phyloP scores from a whole-genome alignment of 2,888 invertebrate species.

The Ecliptopera silaceata region DNA sequence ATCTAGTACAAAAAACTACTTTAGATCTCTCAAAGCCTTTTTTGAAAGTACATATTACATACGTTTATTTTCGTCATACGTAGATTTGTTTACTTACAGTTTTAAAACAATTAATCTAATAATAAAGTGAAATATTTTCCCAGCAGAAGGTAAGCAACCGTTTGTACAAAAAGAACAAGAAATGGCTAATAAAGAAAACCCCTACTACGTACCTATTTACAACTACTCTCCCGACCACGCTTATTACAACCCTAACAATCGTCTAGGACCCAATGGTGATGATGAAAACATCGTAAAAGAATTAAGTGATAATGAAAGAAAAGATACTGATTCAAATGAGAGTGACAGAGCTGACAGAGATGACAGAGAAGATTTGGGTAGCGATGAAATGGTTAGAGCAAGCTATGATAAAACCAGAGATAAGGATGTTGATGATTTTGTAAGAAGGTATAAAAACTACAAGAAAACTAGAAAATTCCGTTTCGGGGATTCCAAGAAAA shows the following conservation, averaged over 20 bases:
- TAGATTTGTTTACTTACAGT: too few species aligned
- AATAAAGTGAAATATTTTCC: background rate
- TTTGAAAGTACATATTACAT: too few species aligned
- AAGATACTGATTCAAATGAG: background rate
- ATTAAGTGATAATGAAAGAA: background rate
- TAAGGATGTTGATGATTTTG: background rate
- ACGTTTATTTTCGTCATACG: too few species aligned
- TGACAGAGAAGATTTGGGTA: background rate
- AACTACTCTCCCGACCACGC: slow-evolving; percentile 54
- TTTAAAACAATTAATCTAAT: background rate
- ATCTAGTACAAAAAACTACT: too few species aligned
- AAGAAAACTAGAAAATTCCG: slow-evolving; percentile 26
- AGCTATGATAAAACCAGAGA: background rate
- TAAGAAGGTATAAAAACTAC: background rate
- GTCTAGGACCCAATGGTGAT: slow-evolving; percentile 47
- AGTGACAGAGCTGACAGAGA: background rate
- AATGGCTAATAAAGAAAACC: slow-evolving; percentile 39
- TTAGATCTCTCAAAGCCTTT: too few species aligned
- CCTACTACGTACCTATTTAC: slow-evolving; percentile 48
- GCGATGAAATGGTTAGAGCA: background rate
- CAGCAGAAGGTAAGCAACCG: background rate
- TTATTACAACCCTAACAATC: slow-evolving; percentile 55
- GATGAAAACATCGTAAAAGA: slow-evolving; percentile 17
- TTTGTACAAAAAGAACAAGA: background rate
- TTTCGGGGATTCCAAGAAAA: slow-evolving; percentile 21